These are phyloP conservation scores for Drosophila sturtevanti DNA, from an alignment of 1,140 invertebrate species.

Conservation along the genomic window DNA sequence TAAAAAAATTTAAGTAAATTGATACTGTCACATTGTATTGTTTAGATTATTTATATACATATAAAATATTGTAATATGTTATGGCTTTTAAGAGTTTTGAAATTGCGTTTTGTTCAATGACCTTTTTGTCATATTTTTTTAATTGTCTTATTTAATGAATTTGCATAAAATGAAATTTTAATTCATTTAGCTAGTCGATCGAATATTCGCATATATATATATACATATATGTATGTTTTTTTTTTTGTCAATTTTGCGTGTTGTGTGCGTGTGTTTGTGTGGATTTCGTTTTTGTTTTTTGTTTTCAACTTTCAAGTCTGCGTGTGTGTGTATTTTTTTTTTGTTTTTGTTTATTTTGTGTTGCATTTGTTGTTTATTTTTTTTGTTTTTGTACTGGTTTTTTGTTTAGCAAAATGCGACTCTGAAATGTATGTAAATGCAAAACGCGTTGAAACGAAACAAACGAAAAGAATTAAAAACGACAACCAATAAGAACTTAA, in stretches of 20 bases:
- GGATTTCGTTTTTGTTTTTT: constrained; percentile 2
- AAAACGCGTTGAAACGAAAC: constrained; percentile 2
- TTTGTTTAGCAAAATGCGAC: constrained; percentile 35
- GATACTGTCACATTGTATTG: too few species aligned
- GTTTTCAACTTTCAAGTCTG: constrained; percentile 18
- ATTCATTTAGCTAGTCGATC: constrained; percentile 40
- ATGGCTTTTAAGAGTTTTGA: background rate
- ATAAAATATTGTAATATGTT: too few species aligned
- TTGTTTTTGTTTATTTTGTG: constrained; percentile 23
- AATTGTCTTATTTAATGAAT: constrained; percentile 2
- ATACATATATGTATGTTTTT: background rate
- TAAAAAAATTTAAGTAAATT: too few species aligned
- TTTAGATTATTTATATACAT: too few species aligned
- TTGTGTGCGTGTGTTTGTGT: background rate
- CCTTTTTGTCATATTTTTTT: constrained; percentile 17
- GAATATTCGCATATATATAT: constrained; percentile 12
- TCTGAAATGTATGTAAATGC: constrained; percentile 62
- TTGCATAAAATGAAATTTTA: constrained; percentile 53
- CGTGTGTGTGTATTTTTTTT: constrained; percentile 24
- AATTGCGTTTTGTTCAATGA: constrained; percentile 16
- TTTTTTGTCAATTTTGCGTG: constrained; percentile 7
- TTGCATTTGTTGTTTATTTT: background rate
- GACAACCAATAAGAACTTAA: constrained; percentile 47
- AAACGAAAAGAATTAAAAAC: constrained; percentile 13
- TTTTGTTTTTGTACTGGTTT: background rate